Percentiles rank a stretch among this genome's conserved stretches.
Evolutionary conservation across 2,888 invertebrate genomes (phyloP).

Genomic region (Liopterus haemorrhoidalis): DNA sequence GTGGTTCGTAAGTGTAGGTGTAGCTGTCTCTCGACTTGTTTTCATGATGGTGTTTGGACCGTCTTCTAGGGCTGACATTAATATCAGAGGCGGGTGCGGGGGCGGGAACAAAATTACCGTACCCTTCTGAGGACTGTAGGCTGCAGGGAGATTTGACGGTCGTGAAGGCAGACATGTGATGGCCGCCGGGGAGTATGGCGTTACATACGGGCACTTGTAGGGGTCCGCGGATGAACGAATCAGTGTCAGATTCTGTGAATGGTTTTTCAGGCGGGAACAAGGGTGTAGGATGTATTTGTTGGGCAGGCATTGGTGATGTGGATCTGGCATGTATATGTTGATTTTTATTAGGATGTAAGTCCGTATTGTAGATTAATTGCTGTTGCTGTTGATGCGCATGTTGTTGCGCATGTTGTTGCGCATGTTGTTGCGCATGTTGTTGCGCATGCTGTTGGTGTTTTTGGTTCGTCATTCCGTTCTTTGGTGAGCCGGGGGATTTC

Average conservation of each 20-base stretch:
- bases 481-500: slow-evolving; percentile 78
- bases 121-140: slow-evolving; percentile 46
- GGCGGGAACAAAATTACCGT: slow-evolving; percentile 51
- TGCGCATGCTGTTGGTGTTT: slow-evolving; percentile 26
- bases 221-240: slow-evolving; percentile 44
- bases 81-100: slow-evolving; percentile 50
- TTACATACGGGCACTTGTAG: slow-evolving; percentile 35
- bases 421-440: slow-evolving; percentile 21
- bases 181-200: slow-evolving; percentile 45
- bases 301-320: slow-evolving; percentile 30
- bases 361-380: slow-evolving; percentile 11
- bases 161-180: slow-evolving; percentile 52
- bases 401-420: slow-evolving; percentile 13
- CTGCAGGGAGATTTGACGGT: slow-evolving; percentile 50
- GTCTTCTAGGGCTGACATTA: slow-evolving; percentile 49
- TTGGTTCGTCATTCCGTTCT: slow-evolving; percentile 43
- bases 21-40: slow-evolving; percentile 38
- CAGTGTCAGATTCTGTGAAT: slow-evolving; percentile 54
- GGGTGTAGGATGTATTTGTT: slow-evolving; percentile 26
- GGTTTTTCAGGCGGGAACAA: slow-evolving; percentile 43
- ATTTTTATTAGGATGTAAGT: slow-evolving; percentile 13
- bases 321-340: slow-evolving; percentile 24
- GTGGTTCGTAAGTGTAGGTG: slow-evolving; percentile 51
- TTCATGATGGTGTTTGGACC: slow-evolving; percentile 40
- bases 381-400: slow-evolving; percentile 10